Conservation (phyloP, 64 coral and sea anemone species). For the Stylophora pistillata region DNA sequence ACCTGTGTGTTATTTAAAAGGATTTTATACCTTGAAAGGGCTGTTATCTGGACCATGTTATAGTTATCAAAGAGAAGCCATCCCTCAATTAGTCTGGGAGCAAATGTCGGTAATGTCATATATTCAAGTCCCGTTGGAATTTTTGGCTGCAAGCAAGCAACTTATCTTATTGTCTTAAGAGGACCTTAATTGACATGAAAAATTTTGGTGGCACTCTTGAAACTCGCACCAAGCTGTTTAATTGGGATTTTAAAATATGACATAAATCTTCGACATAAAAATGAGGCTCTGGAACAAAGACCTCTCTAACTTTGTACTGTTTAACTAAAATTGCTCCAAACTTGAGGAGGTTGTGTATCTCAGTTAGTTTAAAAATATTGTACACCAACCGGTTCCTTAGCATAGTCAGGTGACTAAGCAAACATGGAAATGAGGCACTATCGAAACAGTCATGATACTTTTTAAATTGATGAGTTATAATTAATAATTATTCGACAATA, state of each 20-base stretch:
- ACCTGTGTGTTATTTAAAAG: no score
- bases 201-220: no score
- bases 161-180: conserved; percentile 26
- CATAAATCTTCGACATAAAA: conserved; percentile 19
- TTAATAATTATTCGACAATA: no score
- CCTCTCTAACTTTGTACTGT: neutral
- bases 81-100: neutral
- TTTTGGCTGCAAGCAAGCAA: conserved; percentile 25
- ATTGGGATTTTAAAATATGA: no score
- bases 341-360: neutral
- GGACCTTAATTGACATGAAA: conserved; percentile 19
- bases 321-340: neutral
- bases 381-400: neutral
- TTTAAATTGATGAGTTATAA: no score
- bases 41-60: no score
- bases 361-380: neutral
- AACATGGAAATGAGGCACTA: conserved; percentile 3
- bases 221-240: no score
- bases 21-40: no score
- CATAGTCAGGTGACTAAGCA: neutral
- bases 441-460: neutral
- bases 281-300: neutral
- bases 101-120: no score
- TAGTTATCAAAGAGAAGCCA: no score
- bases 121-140: conserved; percentile 10